Evolutionary conservation across 2,113 vertebrate genomes (phyloP).

Genomic region (Acanthochromis polyacanthus): DNA sequence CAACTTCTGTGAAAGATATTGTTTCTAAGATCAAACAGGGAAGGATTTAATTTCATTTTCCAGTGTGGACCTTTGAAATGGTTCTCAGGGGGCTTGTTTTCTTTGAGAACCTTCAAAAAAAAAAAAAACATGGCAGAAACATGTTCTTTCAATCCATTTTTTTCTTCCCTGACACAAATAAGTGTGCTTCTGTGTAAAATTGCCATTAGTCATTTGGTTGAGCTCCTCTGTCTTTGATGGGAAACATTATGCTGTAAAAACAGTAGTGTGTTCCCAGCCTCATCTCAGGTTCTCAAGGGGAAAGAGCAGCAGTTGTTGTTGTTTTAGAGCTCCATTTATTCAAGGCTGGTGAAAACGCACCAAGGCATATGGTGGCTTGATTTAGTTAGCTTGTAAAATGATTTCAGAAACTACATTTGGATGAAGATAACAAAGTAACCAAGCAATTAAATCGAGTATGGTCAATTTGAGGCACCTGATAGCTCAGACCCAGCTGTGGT

Average conservation of each 20-base stretch:
- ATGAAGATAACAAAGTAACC: slow-evolving; percentile 80
- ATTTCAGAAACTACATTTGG: slow-evolving; percentile 77
- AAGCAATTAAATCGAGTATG: slow-evolving; percentile 76
- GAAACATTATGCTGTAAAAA: slow-evolving; percentile 71
- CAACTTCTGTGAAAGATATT: slow-evolving; percentile 39
- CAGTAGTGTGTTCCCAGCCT: slow-evolving; percentile 62
- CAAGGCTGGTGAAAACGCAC: slow-evolving; percentile 60
- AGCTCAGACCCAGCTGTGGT: slow-evolving; percentile 73
- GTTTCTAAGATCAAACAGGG: slow-evolving; percentile 54
- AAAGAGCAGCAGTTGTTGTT: slow-evolving; percentile 69
- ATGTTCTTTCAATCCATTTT: slow-evolving; percentile 47
- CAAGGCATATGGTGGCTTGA: slow-evolving; percentile 80
- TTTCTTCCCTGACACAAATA: slow-evolving; percentile 50
- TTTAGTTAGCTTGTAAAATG: slow-evolving; percentile 81
- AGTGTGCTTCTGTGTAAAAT: slow-evolving; percentile 47
- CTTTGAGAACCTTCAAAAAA: slow-evolving; percentile 58
- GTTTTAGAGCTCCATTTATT: slow-evolving; percentile 77
- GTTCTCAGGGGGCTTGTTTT: slow-evolving; percentile 54
- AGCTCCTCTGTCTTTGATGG: slow-evolving; percentile 57
- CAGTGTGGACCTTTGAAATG: slow-evolving; percentile 46
- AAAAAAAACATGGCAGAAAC: slow-evolving; percentile 50
- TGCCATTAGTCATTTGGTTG: slow-evolving; percentile 68
- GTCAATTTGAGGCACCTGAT: slow-evolving; percentile 79
- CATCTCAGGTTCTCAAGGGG: slow-evolving; percentile 61
- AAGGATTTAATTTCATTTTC: slow-evolving; percentile 61